Evolutionary conservation across 2,113 vertebrate genomes (phyloP), one percentile per base, ranked within the genome.

Genomic region (Boulengeromyrus knoepffleri): DNA sequence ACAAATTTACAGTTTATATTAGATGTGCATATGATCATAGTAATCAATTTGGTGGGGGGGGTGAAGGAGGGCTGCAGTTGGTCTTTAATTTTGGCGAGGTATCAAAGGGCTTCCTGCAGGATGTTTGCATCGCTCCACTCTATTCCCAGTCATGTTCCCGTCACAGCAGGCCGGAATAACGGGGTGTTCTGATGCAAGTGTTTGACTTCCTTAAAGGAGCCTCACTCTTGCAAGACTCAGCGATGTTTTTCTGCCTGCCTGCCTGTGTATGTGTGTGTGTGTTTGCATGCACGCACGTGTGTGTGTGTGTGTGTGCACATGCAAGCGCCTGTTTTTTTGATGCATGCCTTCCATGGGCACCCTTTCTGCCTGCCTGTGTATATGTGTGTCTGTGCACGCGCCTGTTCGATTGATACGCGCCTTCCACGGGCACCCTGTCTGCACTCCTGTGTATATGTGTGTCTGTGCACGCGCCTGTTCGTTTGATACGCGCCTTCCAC

Each of bases 1-100:
- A 87, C 85, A 87, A 87, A 87, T 87, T 87, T 36, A 15, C 10
- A 87, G 27, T 87, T 53, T 39, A 87, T 49, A 53, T 15, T n/a
- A 87, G n/a, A 50, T 87, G 27, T 87, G 27, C 6, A 36, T 87
- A 52, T 87, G 50, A 87, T 56, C 47, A 53, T 39, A 10, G 27
- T 56, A 15, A 87, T 87, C 27, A 87, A 17, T 36, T 77, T 0
- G 31, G 70, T 31, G 27, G 31, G 3, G 10, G 12, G 27, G 12
- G 36, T 1, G 4, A 39, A 17, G 13, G 10, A 39, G 31, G 31
- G 31, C 12, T 87, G 45, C 27, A 27, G 47, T 50, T 52, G n/a
- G 12, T n/a, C 50, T 21, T 52, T 27, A 50, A 50, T n/a, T 86
- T 13, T 50, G 24, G 24, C 2, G 4, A 12, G 24, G 17, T 27